A percentile compares a stretch with the other conserved stretches of the same genome.
These are phyloP conservation scores for Brachyhypopomus occidentalis DNA, from an alignment of 2,113 vertebrate species.

Conservation along the genomic window DNA sequence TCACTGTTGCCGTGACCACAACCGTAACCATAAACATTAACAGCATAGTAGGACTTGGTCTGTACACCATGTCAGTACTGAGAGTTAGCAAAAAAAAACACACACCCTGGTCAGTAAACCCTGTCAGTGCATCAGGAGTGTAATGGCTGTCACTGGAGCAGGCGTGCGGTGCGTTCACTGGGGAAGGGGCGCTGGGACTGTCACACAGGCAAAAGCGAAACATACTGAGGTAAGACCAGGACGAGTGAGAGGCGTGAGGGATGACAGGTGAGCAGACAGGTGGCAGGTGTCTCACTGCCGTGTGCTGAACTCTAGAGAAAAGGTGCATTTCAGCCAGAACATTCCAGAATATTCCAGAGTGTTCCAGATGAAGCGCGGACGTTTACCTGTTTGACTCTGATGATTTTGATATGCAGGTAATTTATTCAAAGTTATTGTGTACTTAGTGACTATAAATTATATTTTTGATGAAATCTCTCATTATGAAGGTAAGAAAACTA, in stretches of 20 bases:
- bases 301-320: neutral
- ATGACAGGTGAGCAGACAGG: constrained; percentile 4
- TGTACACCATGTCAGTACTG: neutral
- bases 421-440: too few species aligned
- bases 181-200: neutral
- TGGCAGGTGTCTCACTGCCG: neutral
- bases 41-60: neutral
- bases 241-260: neutral
- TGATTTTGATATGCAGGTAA: too few species aligned
- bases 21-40: neutral
- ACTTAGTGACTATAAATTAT: neutral
- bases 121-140: neutral
- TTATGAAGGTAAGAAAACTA: neutral
- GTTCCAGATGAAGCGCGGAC: neutral
- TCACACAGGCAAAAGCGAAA: neutral
- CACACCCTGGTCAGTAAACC: neutral
- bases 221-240: neutral
- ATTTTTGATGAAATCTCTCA: neutral
- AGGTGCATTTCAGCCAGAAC: neutral
- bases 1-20: neutral
- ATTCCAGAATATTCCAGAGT: neutral
- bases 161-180: neutral
- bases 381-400: neutral
- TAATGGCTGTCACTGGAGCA: neutral
- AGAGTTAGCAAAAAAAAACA: neutral